Percentiles rank a stretch among this genome's conserved stretches.
Conservation (phyloP, 2,888 invertebrate genomes). For the Prosapia bicincta region DNA sequence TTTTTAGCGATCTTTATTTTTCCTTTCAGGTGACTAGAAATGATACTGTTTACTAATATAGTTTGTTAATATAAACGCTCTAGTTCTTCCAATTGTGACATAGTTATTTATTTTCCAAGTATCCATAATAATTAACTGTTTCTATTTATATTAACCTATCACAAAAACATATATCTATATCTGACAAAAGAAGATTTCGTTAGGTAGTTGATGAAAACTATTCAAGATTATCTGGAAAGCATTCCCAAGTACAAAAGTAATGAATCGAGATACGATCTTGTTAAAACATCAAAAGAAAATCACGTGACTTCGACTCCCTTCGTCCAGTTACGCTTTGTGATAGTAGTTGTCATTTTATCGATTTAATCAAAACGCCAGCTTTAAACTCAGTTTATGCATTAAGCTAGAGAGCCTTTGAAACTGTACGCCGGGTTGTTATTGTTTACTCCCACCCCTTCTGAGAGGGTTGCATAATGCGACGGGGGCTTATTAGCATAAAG, state of each 20-base stretch:
- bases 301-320: background rate
- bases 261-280: background rate
- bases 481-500: background rate
- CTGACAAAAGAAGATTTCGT: too few species aligned
- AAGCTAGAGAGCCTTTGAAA: background rate
- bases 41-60: too few species aligned
- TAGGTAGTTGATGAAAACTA: too few species aligned
- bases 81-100: too few species aligned
- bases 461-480: constrained; percentile 2
- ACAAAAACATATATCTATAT: too few species aligned
- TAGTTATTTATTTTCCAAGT: too few species aligned
- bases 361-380: background rate
- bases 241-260: background rate
- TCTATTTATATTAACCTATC: too few species aligned
- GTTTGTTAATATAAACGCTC: too few species aligned
- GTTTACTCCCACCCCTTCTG: background rate
- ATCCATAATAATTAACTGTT: too few species aligned
- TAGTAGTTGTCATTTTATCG: background rate
- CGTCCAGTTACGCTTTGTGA: background rate
- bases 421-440: background rate
- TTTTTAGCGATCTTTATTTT: too few species aligned
- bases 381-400: background rate
- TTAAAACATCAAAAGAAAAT: background rate
- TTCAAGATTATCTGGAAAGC: too few species aligned
- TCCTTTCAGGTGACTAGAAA: too few species aligned